These are phyloP conservation scores for Bilobella aurantiaca DNA, from an alignment of 1,140 invertebrate species.

Conservation along the genomic window DNA sequence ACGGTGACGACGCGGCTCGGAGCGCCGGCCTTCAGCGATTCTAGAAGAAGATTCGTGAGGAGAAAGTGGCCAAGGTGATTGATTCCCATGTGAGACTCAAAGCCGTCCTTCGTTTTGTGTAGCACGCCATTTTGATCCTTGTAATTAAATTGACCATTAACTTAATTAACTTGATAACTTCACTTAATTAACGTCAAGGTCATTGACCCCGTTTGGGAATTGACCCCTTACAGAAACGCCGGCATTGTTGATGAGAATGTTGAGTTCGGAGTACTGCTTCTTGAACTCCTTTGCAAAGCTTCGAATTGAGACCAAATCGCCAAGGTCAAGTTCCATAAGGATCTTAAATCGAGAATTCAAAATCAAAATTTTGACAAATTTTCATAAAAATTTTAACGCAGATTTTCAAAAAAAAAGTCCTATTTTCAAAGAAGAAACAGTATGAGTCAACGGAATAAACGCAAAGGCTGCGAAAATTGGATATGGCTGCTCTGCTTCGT, in stretches of 20 bases:
- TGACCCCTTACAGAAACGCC: constrained; percentile 44
- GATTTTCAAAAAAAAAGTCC: no score
- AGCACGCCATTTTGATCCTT: constrained; percentile 7
- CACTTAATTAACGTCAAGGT: no score
- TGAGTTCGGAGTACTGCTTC: constrained; percentile 49
- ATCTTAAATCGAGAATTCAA: neutral
- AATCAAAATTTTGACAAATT: neutral
- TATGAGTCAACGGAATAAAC: no score
- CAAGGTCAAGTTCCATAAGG: constrained; percentile 48
- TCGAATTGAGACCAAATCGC: constrained; percentile 57
- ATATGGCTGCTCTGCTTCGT: no score
- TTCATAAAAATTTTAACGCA: no score
- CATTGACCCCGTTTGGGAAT: no score
- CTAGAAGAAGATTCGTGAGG: constrained; percentile 70
- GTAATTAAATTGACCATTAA: no score
- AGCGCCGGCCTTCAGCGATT: constrained; percentile 57
- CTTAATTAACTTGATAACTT: no score
- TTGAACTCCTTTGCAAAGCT: constrained; percentile 56
- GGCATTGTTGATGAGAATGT: constrained; percentile 68
- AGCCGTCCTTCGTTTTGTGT: neutral
- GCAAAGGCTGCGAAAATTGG: no score
- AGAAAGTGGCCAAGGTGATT: constrained; percentile 62
- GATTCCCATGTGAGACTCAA: neutral
- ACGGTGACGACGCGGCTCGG: constrained; percentile 46
- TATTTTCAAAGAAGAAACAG: no score